These are phyloP conservation scores for Drosophila picticornis DNA, from an alignment of 2,888 invertebrate genomes.

Conservation along the genomic window DNA sequence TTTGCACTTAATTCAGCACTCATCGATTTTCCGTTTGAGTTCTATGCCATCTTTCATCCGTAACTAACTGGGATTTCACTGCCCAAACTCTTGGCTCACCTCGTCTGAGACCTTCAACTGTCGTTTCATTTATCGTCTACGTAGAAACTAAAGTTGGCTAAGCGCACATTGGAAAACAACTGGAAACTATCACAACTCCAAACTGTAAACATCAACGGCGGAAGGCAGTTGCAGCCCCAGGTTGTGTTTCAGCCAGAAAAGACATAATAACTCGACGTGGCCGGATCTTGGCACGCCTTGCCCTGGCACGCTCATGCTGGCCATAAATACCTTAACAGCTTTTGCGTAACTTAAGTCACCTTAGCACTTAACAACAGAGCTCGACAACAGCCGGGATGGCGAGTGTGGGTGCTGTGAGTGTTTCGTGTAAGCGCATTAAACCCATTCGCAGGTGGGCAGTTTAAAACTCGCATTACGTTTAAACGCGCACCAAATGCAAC, in stretches of 20 bases:
- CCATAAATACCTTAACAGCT: conserved; percentile 79
- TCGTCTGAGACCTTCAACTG: background rate
- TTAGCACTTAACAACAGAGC: conserved; percentile 60
- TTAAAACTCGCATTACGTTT: conserved; percentile 65
- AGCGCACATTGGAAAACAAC: conserved; percentile 36
- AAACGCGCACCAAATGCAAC: conserved; percentile 65
- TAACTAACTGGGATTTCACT: background rate
- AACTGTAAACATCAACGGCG: conserved; percentile 41
- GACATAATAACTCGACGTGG: conserved; percentile 40
- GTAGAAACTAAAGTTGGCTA: conserved; percentile 13
- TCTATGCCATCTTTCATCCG: background rate
- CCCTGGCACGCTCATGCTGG: conserved; percentile 40
- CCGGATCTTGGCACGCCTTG: conserved; percentile 48
- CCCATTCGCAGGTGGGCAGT: conserved; percentile 54
- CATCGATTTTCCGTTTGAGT: background rate
- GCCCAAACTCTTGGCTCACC: background rate
- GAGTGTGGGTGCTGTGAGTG: conserved; percentile 20
- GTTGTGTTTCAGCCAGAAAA: conserved; percentile 30
- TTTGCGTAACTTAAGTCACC: conserved; percentile 75
- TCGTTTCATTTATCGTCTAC: background rate
- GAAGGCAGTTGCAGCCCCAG: conserved; percentile 9
- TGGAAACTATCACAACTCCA: conserved; percentile 38
- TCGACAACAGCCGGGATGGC: conserved; percentile 14
- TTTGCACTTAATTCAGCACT: background rate
- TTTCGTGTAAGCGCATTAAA: conserved; percentile 71